These are phyloP conservation scores for Uria lomvia DNA, from an alignment of 2,113 vertebrate species.

Conservation along the genomic window DNA sequence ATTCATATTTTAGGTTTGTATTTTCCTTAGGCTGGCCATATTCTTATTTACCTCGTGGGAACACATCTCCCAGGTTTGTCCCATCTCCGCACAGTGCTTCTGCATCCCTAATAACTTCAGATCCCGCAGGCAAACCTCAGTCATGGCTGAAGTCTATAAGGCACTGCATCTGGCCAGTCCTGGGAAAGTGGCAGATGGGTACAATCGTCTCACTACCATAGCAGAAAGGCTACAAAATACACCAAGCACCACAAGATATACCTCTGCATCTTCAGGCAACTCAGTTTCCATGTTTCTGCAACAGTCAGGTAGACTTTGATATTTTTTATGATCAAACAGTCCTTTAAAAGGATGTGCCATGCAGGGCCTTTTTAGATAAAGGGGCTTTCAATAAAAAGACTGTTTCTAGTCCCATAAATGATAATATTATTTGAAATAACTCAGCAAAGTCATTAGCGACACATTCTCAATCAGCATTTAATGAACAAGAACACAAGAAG, in stretches of 20 bases:
- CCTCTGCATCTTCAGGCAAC: not conserved
- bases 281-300: not conserved
- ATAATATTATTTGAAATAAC: not conserved
- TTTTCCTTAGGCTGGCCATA: not conserved
- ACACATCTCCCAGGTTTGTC: not conserved
- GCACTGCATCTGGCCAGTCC: rapidly evolving
- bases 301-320: not conserved
- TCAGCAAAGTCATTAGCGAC: not conserved
- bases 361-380: not conserved
- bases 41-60: not conserved
- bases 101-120: not conserved
- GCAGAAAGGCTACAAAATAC: not conserved
- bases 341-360: not conserved
- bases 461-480: not conserved
- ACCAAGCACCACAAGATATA: not conserved
- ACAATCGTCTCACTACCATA: not conserved
- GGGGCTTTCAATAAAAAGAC: not conserved
- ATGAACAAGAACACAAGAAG: not conserved
- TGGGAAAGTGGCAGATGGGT: not conserved
- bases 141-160: rapidly evolving
- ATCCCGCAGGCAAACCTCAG: not conserved
- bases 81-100: not conserved
- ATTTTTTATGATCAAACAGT: not conserved
- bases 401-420: not conserved
- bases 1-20: not conserved